Percentiles rank a stretch among this genome's conserved stretches.
Evolutionary conservation across 2,797 vertebrate genomes (phyloP).

Genomic region (Fundulus diaphanus): DNA sequence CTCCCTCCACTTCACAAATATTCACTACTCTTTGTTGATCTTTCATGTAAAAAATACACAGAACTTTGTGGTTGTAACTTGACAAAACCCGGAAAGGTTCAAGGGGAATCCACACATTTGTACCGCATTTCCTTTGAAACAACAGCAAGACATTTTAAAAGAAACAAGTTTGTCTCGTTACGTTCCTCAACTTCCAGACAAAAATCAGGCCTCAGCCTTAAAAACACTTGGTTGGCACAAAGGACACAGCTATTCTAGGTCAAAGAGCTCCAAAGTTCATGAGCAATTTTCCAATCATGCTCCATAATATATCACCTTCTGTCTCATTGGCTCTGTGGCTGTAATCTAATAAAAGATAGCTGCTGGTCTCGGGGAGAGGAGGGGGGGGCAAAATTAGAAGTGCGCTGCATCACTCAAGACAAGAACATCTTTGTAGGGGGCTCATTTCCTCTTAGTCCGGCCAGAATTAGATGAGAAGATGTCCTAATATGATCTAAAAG

Average conservation of each 20-base stretch:
- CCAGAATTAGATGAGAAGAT: conserved; percentile 71
- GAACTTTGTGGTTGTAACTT: not conserved
- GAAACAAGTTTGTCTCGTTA: conserved; percentile 25
- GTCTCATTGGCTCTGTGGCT: conserved; percentile 74
- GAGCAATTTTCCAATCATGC: conserved; percentile 74
- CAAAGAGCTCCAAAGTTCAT: conserved; percentile 73
- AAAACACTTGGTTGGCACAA: conserved; percentile 34
- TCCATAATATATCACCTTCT: conserved; percentile 77
- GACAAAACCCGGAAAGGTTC: not conserved
- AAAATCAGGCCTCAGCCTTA: conserved; percentile 44
- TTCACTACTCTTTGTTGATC: not conserved
- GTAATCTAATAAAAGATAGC: conserved; percentile 79
- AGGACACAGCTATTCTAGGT: conserved; percentile 62
- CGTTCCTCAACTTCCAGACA: conserved; percentile 37
- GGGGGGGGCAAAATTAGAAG: conserved; percentile 79
- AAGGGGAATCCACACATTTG: not conserved
- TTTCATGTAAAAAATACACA: not conserved
- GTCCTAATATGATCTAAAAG: conserved; percentile 74
- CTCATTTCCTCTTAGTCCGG: conserved; percentile 74
- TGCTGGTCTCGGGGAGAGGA: conserved; percentile 72
- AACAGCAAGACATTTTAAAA: conserved; percentile 7
- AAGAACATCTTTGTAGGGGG: conserved; percentile 78
- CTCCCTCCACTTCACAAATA: no score
- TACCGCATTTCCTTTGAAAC: not conserved
- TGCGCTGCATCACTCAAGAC: conserved; percentile 68